These are phyloP conservation scores for Columba guinea DNA, from an alignment of 2,797 vertebrate species.

Conservation along the genomic window DNA sequence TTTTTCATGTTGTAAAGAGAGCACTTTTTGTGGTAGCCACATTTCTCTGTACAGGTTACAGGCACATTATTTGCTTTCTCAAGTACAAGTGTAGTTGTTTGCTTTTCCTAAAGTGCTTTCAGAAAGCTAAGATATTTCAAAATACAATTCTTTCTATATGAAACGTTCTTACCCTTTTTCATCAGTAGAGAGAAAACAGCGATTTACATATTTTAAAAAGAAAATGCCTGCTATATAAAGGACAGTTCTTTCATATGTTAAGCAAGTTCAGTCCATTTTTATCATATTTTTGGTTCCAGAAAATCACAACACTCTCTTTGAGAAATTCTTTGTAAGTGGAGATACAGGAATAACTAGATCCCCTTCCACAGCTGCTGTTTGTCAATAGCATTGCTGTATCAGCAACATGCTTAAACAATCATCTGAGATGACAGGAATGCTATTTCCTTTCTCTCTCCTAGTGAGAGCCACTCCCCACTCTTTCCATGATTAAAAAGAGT, in stretches of 20 bases:
- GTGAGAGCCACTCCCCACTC: constrained; percentile 26
- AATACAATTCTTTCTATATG: background rate
- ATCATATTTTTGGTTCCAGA: constrained; percentile 12
- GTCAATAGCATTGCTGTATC: background rate
- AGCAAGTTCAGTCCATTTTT: constrained; percentile 12
- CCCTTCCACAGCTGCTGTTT: background rate
- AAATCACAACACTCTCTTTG: background rate
- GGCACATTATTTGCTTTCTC: background rate
- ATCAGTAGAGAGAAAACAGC: background rate
- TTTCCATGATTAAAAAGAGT: constrained; percentile 40
- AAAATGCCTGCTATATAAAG: background rate
- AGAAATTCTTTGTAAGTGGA: constrained; percentile 31
- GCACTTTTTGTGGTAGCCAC: fast-evolving
- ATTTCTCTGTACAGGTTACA: background rate
- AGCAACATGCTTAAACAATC: constrained; percentile 2
- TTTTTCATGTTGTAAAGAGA: background rate
- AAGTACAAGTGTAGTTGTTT: background rate
- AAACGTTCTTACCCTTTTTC: background rate
- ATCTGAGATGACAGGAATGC: background rate
- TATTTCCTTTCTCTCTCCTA: constrained; percentile 45
- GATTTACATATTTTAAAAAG: constrained; percentile 10
- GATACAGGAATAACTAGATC: background rate
- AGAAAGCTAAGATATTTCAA: background rate
- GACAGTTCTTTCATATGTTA: constrained; percentile 23
- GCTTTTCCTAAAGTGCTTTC: background rate